Conservation (phyloP, 2,888 invertebrate genomes). For the Embidobia sp. region DNA sequence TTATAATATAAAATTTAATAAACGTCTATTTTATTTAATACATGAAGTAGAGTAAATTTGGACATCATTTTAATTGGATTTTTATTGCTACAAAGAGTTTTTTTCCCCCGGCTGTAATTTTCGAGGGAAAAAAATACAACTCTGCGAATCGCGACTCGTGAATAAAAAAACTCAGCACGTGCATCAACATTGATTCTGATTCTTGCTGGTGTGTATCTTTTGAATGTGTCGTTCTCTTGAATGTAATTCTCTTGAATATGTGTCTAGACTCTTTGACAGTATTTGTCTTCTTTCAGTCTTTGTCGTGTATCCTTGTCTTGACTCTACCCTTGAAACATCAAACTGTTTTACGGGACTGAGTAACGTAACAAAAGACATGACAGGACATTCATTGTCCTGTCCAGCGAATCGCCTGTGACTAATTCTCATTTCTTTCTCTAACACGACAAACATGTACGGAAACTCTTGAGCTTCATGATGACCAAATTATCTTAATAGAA, state of each 20-base stretch:
- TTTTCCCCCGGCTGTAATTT: no score
- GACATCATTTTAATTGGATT: no score
- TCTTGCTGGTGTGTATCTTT: no score
- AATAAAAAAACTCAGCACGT: no score
- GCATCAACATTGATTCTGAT: no score
- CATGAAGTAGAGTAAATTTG: no score
- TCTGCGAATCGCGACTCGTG: no score
- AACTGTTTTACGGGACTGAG: slow-evolving; percentile 8
- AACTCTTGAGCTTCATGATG: not conserved
- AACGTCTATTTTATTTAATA: no score
- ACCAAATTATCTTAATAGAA: not conserved
- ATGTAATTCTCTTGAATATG: slow-evolving; percentile 32
- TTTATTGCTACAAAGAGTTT: no score
- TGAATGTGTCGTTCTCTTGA: not conserved
- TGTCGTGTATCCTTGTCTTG: slow-evolving; percentile 28
- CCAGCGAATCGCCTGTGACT: slow-evolving; percentile 1
- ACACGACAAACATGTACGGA: slow-evolving; percentile 4
- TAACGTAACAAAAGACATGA: slow-evolving; percentile 21
- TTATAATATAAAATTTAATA: no score
- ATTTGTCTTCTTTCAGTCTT: slow-evolving; percentile 33
- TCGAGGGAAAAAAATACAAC: no score
- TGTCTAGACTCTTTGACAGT: slow-evolving; percentile 31
- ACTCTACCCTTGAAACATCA: slow-evolving; percentile 32
- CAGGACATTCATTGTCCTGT: slow-evolving; percentile 29
- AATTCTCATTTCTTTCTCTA: slow-evolving; percentile 20